Evolutionary conservation across 1,140 invertebrate species (phyloP).

Genomic region (Whitmania pigra): DNA sequence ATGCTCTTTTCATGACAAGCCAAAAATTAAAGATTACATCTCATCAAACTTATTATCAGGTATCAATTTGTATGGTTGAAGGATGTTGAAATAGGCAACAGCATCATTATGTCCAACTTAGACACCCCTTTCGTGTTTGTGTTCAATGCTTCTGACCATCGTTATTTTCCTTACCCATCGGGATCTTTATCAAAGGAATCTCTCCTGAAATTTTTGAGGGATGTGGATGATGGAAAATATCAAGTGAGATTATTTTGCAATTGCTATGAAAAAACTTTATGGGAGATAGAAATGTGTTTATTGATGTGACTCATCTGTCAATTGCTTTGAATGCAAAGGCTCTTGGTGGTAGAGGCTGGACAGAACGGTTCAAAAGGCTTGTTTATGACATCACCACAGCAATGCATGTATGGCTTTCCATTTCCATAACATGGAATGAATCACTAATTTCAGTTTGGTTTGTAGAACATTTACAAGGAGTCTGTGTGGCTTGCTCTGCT

Average conservation of each 20-base stretch:
- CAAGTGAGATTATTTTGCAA: background rate
- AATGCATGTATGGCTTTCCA: background rate
- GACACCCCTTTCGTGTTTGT: constrained; percentile 31
- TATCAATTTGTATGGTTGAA: constrained; percentile 38
- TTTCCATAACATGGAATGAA: background rate
- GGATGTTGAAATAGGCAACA: constrained; percentile 36
- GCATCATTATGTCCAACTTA: constrained; percentile 35
- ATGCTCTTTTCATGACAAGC: background rate
- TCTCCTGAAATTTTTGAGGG: background rate
- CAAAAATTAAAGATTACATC: background rate
- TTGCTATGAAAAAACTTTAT: too few relatives aligned
- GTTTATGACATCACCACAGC: constrained; percentile 5
- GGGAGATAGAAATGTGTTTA: too few relatives aligned
- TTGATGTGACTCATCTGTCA: too few relatives aligned
- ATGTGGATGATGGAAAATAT: background rate
- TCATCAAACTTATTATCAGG: background rate
- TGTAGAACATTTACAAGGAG: constrained; percentile 37
- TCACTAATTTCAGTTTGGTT: background rate
- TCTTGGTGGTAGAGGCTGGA: background rate
- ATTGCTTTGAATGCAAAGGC: background rate
- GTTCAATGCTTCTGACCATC: constrained; percentile 32
- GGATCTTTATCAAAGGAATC: constrained; percentile 1
- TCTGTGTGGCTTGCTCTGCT: constrained; percentile 39
- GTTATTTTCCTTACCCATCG: constrained; percentile 31
- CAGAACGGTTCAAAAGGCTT: constrained; percentile 5